Evolutionary conservation across 1,140 invertebrate species (phyloP).

Genomic region (Eurosta solidaginis): DNA sequence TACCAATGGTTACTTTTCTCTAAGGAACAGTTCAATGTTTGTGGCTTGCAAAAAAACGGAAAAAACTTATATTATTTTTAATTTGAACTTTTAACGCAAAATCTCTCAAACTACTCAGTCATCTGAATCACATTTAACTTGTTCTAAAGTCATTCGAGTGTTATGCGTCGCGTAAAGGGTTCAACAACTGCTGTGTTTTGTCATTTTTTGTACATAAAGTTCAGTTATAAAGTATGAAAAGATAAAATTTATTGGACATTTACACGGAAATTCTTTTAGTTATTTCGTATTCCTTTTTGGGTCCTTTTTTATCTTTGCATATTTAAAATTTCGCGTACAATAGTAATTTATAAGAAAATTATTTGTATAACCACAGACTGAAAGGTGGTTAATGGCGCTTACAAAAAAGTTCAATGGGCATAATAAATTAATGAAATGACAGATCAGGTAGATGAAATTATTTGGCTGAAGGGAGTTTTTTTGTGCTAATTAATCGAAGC

Average conservation of each 20-base stretch:
- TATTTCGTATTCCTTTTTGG: constrained; percentile 33
- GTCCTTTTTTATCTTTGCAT: background rate
- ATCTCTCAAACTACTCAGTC: background rate
- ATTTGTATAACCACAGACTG: constrained; percentile 7
- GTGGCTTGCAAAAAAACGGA: background rate
- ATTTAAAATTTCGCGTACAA: background rate
- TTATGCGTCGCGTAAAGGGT: constrained; percentile 27
- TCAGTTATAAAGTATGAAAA: constrained; percentile 39
- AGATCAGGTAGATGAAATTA: background rate
- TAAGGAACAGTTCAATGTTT: background rate
- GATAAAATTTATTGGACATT: constrained; percentile 57
- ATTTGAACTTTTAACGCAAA: background rate
- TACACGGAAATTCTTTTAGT: constrained; percentile 57
- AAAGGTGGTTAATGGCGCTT: background rate
- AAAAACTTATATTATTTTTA: background rate
- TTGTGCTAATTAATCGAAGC: background rate
- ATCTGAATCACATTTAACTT: background rate
- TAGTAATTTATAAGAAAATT: constrained; percentile 19
- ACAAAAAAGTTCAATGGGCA: background rate
- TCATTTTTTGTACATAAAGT: background rate
- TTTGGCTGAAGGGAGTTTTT: background rate
- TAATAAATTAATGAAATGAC: constrained; percentile 26
- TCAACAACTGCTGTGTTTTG: constrained; percentile 16
- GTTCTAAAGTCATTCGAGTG: background rate
- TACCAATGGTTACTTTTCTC: background rate